A percentile compares a stretch with the other conserved stretches of the same genome.
Evolutionary conservation across 2,113 vertebrate genomes (phyloP).

Genomic region (Carassius carassius): DNA sequence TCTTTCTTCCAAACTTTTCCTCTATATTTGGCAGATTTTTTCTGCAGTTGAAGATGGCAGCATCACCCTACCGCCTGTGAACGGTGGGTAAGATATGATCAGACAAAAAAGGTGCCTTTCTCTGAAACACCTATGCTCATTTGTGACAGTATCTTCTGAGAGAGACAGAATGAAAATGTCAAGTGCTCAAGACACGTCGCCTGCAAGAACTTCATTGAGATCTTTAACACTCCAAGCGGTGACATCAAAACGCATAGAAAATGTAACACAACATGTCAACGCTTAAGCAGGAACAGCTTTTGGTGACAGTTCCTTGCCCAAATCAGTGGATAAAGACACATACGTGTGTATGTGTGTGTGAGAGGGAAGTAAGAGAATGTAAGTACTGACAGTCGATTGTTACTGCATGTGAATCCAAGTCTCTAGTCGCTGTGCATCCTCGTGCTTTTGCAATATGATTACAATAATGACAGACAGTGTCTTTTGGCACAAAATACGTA

Average conservation of each 20-base stretch:
- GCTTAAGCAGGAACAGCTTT: neutral
- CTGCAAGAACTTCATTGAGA: conserved; percentile 22
- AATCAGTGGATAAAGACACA: conserved; percentile 16
- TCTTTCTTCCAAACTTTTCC: neutral
- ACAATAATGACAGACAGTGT: conserved; percentile 39
- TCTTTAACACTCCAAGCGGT: neutral
- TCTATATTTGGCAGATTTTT: conserved; percentile 24
- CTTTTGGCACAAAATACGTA: conserved; percentile 7
- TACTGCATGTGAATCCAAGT: conserved; percentile 10
- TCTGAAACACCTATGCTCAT: conserved; percentile 22
- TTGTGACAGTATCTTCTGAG: conserved; percentile 41
- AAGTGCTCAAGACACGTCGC: conserved; percentile 36
- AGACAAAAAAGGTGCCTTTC: conserved; percentile 9
- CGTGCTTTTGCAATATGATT: conserved; percentile 39
- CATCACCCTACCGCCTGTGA: conserved; percentile 30
- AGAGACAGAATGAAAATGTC: conserved; percentile 36
- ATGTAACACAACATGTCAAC: conserved; percentile 37
- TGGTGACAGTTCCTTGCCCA: neutral
- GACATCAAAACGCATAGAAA: conserved; percentile 40
- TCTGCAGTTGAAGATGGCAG: neutral
- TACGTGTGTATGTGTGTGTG: neutral
- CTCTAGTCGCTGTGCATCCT: conserved; percentile 5
- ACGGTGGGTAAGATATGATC: neutral
- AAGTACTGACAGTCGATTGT: neutral
- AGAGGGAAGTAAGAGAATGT: neutral